phyloP scores from a whole-genome alignment of 2,888 invertebrate species.

The Hypolimnas misippus region DNA sequence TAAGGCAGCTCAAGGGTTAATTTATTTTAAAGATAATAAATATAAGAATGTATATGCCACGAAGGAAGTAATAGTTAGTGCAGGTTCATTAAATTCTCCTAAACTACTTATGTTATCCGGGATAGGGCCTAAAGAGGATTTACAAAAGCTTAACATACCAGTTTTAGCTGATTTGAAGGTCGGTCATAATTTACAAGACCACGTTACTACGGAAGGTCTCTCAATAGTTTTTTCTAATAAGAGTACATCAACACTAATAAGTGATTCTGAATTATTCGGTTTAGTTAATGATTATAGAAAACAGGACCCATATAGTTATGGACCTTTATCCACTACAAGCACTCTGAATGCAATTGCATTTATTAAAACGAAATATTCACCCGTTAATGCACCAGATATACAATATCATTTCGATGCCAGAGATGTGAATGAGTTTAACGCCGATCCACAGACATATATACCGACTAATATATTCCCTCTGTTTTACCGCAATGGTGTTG shows the following conservation, averaged over 20 bases:
- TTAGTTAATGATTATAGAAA: constrained; percentile 74
- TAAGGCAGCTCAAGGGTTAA: constrained; percentile 74
- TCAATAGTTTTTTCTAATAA: constrained; percentile 71
- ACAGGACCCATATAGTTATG: constrained; percentile 51
- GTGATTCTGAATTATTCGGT: constrained; percentile 62
- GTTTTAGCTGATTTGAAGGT: constrained; percentile 87
- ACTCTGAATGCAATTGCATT: constrained; percentile 84
- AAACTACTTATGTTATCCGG: constrained; percentile 87
- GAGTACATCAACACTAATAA: constrained; percentile 76
- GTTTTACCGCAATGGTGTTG: constrained; percentile 85
- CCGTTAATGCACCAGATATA: constrained; percentile 84
- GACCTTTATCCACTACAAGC: constrained; percentile 82
- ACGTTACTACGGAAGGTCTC: constrained; percentile 86
- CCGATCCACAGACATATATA: constrained; percentile 80
- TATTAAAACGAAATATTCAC: constrained; percentile 80
- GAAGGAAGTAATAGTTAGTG: constrained; percentile 86
- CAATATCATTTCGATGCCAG: constrained; percentile 86
- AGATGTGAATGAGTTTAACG: constrained; percentile 82
- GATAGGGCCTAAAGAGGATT: constrained; percentile 85
- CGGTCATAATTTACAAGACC: constrained; percentile 90
- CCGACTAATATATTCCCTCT: constrained; percentile 80
- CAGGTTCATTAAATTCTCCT: constrained; percentile 85
- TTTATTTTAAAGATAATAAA: constrained; percentile 69
- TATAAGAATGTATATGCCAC: constrained; percentile 71
- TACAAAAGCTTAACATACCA: constrained; percentile 77